These are phyloP conservation scores for Gadus macrocephalus DNA, from an alignment of 2,113 vertebrate genomes.

Conservation along the genomic window DNA sequence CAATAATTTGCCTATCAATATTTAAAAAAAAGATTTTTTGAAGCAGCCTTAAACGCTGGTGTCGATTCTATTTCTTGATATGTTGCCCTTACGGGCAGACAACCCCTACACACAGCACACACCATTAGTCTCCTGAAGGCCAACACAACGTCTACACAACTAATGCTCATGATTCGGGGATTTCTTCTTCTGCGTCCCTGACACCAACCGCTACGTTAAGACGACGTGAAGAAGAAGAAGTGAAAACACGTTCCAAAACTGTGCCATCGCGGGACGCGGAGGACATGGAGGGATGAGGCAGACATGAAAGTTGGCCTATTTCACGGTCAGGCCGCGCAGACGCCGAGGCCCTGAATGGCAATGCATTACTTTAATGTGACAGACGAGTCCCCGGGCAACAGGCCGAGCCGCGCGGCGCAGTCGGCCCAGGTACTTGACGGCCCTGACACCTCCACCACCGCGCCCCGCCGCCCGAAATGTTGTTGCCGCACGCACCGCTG, in stretches of 20 bases:
- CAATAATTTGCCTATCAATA: no score
- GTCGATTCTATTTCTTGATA: no score
- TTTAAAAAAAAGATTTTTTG: no score
- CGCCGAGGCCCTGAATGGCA: constrained; percentile 75
- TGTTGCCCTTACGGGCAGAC: background rate
- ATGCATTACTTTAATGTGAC: constrained; percentile 79
- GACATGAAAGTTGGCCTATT: constrained; percentile 81
- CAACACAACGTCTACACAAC: background rate
- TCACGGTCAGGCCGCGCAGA: constrained; percentile 74
- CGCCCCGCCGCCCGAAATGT: constrained; percentile 69
- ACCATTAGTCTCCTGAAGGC: no score
- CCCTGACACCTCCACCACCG: constrained; percentile 71
- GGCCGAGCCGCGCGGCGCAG: constrained; percentile 51
- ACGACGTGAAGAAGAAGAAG: constrained; percentile 21
- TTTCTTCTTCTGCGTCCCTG: constrained; percentile 49
- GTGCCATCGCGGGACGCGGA: constrained; percentile 64
- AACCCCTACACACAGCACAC: background rate
- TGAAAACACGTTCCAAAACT: constrained; percentile 54
- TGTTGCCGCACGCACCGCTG: constrained; percentile 72
- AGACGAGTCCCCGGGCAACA: constrained; percentile 79
- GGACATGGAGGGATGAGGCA: constrained; percentile 69
- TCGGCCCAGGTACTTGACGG: constrained; percentile 76
- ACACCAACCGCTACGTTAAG: constrained; percentile 60
- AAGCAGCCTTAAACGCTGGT: no score
- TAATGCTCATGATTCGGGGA: background rate